These are phyloP conservation scores for Lagocephalus sceleratus DNA, from an alignment of 2,797 vertebrate species.

Conservation along the genomic window DNA sequence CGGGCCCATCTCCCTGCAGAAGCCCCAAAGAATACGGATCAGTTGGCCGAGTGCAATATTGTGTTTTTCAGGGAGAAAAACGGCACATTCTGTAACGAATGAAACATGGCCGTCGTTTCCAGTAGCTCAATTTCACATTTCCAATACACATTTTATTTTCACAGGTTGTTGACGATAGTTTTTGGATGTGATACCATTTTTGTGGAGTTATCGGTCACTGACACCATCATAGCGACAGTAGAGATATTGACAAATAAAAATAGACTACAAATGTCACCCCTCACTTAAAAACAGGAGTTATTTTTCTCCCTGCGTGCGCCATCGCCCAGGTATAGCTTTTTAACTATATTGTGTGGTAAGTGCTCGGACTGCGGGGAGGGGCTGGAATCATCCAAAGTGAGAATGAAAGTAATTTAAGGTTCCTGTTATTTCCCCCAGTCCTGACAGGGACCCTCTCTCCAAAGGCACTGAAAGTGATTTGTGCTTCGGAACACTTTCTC, in stretches of 20 bases:
- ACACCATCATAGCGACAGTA: too few species aligned
- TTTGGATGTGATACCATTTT: too few species aligned
- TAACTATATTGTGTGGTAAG: constrained; percentile 24
- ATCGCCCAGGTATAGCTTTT: constrained; percentile 51
- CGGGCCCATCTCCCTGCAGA: not conserved
- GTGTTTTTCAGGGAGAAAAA: not conserved
- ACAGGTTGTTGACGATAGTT: too few species aligned
- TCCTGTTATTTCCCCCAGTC: constrained; percentile 37
- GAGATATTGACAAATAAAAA: too few species aligned
- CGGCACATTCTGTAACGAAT: not conserved
- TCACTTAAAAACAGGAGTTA: too few species aligned
- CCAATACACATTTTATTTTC: too few species aligned
- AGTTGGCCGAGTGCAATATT: not conserved
- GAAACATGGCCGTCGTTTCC: not conserved
- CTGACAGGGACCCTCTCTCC: constrained; percentile 42
- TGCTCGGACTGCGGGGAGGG: constrained; percentile 33
- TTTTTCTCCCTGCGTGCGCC: constrained; percentile 13
- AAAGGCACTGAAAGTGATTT: constrained; percentile 52
- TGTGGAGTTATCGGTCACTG: too few species aligned
- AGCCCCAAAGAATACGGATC: constrained; percentile 4
- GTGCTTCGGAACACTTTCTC: constrained; percentile 41
- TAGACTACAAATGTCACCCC: too few species aligned
- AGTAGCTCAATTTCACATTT: too few species aligned
- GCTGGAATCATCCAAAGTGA: constrained; percentile 27
- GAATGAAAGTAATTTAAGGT: constrained; percentile 56